Percentiles rank a stretch among this genome's conserved stretches.
phyloP scores from a whole-genome alignment of 2,797 vertebrate species.

The Onychomys torridus region DNA sequence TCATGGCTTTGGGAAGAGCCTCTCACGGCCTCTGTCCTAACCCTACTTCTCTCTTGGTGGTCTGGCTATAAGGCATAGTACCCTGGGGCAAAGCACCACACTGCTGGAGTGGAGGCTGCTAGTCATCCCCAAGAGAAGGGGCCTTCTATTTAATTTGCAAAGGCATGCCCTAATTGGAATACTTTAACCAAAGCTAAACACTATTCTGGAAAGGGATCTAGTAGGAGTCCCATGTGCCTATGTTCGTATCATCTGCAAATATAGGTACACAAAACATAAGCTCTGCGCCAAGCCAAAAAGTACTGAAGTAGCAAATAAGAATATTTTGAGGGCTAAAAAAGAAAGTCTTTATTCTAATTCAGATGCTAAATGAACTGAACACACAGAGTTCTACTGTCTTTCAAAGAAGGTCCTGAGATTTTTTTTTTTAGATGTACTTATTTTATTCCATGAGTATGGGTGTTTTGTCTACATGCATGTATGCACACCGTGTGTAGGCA shows the following conservation, averaged over 20 bases:
- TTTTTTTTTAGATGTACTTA: not conserved
- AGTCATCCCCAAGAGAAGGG: conserved; percentile 44
- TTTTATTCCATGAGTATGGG: not conserved
- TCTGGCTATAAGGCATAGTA: conserved; percentile 39
- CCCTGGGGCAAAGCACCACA: conserved; percentile 70
- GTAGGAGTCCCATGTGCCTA: conserved; percentile 28
- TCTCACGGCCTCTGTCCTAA: not conserved
- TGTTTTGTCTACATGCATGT: not conserved
- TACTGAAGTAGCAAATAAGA: conserved; percentile 45
- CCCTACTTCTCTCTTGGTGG: conserved; percentile 60
- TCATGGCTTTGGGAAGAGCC: not conserved
- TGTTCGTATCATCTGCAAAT: conserved; percentile 54
- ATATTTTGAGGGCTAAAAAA: conserved; percentile 4
- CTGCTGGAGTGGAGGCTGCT: conserved; percentile 44
- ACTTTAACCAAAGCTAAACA: conserved; percentile 75
- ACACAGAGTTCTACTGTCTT: conserved; percentile 47
- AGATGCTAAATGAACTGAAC: conserved; percentile 52
- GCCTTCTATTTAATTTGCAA: conserved; percentile 67
- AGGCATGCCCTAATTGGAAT: conserved; percentile 58
- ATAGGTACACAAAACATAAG: conserved; percentile 38
- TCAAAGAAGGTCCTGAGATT: conserved; percentile 24
- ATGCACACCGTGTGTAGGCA: not conserved
- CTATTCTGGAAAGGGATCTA: conserved; percentile 45
- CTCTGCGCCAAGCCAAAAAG: conserved; percentile 39
- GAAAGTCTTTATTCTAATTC: conserved; percentile 10